Evolutionary conservation across 2,797 vertebrate genomes (phyloP), one percentile per base, ranked within the genome.

Genomic region (Channa striata): DNA sequence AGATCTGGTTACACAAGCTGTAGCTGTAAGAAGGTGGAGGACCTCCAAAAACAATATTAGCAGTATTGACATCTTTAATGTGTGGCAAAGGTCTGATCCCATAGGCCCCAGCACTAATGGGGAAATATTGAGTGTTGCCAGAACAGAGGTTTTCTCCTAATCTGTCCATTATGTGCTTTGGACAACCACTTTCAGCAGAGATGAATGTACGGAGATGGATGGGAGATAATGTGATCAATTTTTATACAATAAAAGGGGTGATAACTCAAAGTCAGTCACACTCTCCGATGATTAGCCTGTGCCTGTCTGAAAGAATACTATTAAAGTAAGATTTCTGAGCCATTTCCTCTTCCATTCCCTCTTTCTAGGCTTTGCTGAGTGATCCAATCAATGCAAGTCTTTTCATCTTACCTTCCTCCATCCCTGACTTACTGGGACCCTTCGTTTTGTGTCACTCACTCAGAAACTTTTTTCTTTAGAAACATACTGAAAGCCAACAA

Each of bases 61-160:
- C 88, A 78, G 86, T 91, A 92, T 93, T 91, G 92, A 93, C 87
- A 93, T 87, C 73, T 93, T 90, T 93, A 93, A 93, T 93, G 92
- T 90, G 85, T 89, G 91, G 85, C 91, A 91, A 86, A 93, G 93
- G 92, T 91, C 91, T 84, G 68, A 84, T 91, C 93, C 91, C 94
- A 80, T 47, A 81, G 92, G 93, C 86, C 42, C 42, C 44, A 12
- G 14, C 77, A 66, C 92, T 94, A 94, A 94, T 94, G 92, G 93
- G 85, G 84, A 92, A 92, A 89, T 94, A 94, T 94, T 91, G 94
- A 94, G 91, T 94, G 90, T 89, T 92, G 90, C 87, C 81, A 90
- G 88, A 88, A 87, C 85, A 84, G 77, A 87, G 88, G 83, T 87
- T 89, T 93, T 91, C 82, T 88, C 77, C 88, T 89, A 88, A 90